phyloP scores from a whole-genome alignment of 2,797 vertebrate species.

The Bufotes viridis region DNA sequence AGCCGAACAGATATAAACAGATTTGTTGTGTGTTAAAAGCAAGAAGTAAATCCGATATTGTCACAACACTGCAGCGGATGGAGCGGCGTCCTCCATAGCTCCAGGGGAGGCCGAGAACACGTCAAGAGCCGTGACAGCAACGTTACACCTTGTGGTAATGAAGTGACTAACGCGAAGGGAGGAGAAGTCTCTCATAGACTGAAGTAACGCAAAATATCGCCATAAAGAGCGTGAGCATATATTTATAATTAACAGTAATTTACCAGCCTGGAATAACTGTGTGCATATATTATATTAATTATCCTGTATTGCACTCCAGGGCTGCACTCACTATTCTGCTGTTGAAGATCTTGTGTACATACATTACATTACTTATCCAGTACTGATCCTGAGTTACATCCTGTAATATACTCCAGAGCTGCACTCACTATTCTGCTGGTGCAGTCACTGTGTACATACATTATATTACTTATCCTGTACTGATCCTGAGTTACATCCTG shows the following conservation, averaged over 20 bases:
- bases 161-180: neutral
- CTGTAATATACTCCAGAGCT: no score
- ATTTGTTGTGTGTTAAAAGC: neutral
- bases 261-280: neutral
- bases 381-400: no score
- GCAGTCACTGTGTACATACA: no score
- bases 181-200: neutral
- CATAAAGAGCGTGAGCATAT: no score
- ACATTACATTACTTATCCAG: no score
- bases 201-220: neutral
- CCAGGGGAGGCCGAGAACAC: neutral
- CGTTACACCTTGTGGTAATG: neutral
- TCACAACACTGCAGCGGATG: slow-evolving; percentile 35
- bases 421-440: no score
- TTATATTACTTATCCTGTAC: no score
- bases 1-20: neutral
- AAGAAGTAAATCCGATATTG: slow-evolving; percentile 15
- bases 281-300: neutral
- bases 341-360: no score
- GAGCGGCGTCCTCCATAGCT: neutral
- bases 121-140: neutral
- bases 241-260: no score
- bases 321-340: no score
- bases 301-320: no score
- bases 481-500: no score